Evolutionary conservation across 2,113 vertebrate genomes (phyloP).

Genomic region (Patagioenas fasciata): DNA sequence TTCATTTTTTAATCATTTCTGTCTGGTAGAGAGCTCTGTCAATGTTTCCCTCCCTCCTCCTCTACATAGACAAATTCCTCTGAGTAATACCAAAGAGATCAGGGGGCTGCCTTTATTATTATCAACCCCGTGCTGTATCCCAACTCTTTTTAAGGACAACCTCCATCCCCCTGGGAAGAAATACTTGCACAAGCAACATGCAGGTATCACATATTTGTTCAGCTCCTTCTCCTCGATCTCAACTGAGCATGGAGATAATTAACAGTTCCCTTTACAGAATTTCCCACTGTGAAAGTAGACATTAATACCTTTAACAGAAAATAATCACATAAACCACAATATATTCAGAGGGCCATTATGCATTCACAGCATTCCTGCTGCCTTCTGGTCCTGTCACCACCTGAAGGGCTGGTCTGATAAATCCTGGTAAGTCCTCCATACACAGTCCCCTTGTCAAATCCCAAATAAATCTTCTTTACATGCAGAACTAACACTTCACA

Average conservation of each 20-base stretch:
- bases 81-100: not conserved
- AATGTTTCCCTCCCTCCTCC: not conserved
- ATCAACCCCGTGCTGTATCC: not conserved
- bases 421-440: fast-evolving
- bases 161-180: not conserved
- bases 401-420: not conserved
- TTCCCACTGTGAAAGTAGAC: not conserved
- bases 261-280: not conserved
- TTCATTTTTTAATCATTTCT: conserved; percentile 48
- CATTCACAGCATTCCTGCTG: not conserved
- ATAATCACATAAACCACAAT: not conserved
- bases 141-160: not conserved
- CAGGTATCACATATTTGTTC: not conserved
- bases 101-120: not conserved
- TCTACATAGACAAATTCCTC: not conserved
- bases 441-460: not conserved
- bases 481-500: not conserved
- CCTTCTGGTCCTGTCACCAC: not conserved
- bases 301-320: not conserved
- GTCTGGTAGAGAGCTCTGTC: conserved; percentile 3
- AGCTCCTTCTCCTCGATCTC: not conserved
- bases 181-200: not conserved
- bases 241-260: not conserved
- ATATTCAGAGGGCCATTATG: not conserved
- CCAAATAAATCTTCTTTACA: not conserved